Percentiles rank a stretch among this genome's conserved stretches.
These are phyloP conservation scores for Hydrotaea diabolus DNA, from an alignment of 2,888 invertebrate genomes.

Conservation along the genomic window DNA sequence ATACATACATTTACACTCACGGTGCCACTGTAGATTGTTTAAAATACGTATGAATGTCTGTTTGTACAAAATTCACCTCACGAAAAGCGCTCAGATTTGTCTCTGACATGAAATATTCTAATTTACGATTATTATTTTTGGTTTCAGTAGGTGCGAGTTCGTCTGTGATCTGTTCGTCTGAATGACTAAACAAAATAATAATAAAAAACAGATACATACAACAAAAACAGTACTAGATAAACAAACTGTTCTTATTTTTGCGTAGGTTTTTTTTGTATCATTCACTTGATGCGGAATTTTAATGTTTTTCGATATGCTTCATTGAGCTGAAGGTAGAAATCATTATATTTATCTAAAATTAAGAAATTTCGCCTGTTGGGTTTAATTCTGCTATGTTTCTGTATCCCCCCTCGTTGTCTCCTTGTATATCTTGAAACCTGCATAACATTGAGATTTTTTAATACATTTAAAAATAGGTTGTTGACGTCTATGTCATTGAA, in stretches of 20 bases:
- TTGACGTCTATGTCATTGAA: conserved; percentile 2
- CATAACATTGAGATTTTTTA: neutral
- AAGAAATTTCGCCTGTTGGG: conserved; percentile 19
- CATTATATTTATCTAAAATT: conserved; percentile 1
- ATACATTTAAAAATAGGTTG: conserved; percentile 34
- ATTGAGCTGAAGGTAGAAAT: conserved; percentile 27
- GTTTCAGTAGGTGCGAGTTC: too few species aligned
- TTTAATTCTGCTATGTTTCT: neutral
- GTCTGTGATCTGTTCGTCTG: too few species aligned
- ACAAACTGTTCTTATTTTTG: conserved; percentile 5
- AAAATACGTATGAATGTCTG: too few species aligned
- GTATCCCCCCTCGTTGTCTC: neutral
- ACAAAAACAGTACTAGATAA: neutral
- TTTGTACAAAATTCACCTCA: too few species aligned
- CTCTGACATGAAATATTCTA: too few species aligned
- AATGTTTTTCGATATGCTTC: neutral
- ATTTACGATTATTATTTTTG: too few species aligned
- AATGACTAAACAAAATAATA: neutral
- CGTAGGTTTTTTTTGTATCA: conserved; percentile 11
- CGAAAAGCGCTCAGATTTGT: too few species aligned
- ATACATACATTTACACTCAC: too few species aligned
- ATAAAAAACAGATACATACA: neutral
- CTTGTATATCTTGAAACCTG: conserved; percentile 26
- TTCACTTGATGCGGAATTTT: conserved; percentile 3
- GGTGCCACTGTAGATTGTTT: too few species aligned